Conservation (phyloP, 53 echinoderm and acorn worm genomes). For the Henricia sp. region DNA sequence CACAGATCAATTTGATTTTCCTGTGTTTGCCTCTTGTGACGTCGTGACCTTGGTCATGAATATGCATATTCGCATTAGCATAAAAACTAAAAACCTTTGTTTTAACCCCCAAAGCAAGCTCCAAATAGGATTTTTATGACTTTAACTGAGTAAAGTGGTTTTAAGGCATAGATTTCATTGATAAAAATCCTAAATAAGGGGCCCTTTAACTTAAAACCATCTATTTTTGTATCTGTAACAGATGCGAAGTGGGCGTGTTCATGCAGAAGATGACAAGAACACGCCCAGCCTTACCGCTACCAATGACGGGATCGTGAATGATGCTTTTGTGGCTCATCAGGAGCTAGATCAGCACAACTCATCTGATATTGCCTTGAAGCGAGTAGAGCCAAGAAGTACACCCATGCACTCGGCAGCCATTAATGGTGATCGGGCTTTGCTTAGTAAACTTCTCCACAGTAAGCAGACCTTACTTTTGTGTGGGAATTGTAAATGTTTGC, state of each 20-base stretch:
- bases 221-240: background rate
- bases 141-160: background rate
- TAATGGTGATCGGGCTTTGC: conserved; percentile 74
- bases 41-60: too few species aligned
- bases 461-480: background rate
- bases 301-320: too few species aligned
- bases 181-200: too few species aligned
- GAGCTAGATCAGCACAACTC: background rate
- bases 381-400: conserved; percentile 67
- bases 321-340: conserved; percentile 2
- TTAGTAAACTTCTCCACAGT: conserved; percentile 85
- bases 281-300: conserved; percentile 27
- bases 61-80: background rate
- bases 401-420: conserved; percentile 86
- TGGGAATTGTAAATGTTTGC: background rate
- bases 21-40: too few species aligned
- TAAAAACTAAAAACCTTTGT: background rate
- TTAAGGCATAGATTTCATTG: too few species aligned
- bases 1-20: too few species aligned
- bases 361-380: conserved; percentile 65
- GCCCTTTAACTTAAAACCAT: too few species aligned
- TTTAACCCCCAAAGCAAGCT: background rate
- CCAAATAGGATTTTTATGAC: background rate
- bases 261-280: conserved; percentile 20
- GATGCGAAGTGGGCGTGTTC: conserved; percentile 45